Evolutionary conservation across 2,113 vertebrate genomes (phyloP).

Genomic region (Coryphaenoides rupestris): DNA sequence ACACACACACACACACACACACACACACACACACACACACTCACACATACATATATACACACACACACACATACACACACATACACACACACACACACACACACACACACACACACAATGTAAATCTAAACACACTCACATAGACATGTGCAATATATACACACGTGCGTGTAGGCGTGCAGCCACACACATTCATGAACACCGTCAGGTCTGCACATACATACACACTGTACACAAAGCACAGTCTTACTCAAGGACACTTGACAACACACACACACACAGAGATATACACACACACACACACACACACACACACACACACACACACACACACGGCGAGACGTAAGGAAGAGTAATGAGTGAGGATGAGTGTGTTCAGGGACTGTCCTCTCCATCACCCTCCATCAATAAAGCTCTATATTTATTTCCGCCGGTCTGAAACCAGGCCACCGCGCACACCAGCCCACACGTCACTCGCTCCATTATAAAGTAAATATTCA

Average conservation of each 20-base stretch:
- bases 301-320: not conserved
- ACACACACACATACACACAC: too few species aligned
- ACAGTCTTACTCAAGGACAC: too few species aligned
- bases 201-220: not conserved
- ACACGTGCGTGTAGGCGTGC: not conserved
- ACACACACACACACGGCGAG: constrained; percentile 2
- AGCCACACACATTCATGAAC: not conserved
- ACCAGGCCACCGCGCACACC: not conserved
- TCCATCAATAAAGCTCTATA: constrained; percentile 12
- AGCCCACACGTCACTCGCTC: not conserved
- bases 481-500: not conserved
- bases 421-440: constrained; percentile 35
- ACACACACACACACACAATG: too few species aligned
- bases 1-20: not conserved
- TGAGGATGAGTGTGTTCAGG: constrained; percentile 54
- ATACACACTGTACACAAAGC: not conserved
- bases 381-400: constrained; percentile 37
- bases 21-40: not conserved
- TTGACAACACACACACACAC: not conserved
- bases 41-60: too few species aligned
- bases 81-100: too few species aligned
- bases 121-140: not conserved
- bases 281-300: not conserved
- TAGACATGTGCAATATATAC: not conserved
- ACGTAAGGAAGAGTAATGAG: constrained; percentile 3